Evolutionary conservation across 1,140 invertebrate species (phyloP).

Genomic region (Dryas iulia): DNA sequence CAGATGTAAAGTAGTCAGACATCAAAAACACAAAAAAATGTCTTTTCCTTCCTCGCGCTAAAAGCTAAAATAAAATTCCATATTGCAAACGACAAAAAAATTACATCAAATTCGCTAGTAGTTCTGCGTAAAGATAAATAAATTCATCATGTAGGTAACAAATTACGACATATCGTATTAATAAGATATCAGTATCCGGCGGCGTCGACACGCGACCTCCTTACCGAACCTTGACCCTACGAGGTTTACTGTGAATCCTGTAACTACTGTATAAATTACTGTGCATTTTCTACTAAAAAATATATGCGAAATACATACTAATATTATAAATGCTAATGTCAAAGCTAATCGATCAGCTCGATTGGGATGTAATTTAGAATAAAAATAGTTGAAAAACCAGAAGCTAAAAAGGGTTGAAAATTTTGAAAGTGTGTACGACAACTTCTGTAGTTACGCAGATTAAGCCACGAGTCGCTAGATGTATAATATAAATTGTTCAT

Average conservation of each 20-base stretch:
- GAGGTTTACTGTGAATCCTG: background rate
- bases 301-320: background rate
- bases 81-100: background rate
- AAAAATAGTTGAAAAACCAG: no score
- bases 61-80: background rate
- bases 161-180: slow-evolving; percentile 14
- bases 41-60: background rate
- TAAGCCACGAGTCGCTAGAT: no score
- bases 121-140: background rate
- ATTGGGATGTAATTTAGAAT: no score
- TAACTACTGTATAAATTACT: background rate
- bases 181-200: slow-evolving; percentile 21
- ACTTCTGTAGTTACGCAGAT: no score
- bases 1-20: background rate
- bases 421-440: no score
- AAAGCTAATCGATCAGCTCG: no score
- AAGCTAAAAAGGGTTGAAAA: no score
- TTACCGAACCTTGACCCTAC: slow-evolving; percentile 18
- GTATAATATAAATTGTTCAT: no score
- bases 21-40: background rate
- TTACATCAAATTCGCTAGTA: background rate
- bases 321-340: no score
- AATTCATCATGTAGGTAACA: slow-evolving; percentile 20
- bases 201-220: slow-evolving; percentile 4
- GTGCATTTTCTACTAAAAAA: background rate